Evolutionary conservation across 92 coral and sea anemone species (phyloP), one percentile per base, ranked within the genome.

Genomic region (Epizoanthus stellaris): DNA sequence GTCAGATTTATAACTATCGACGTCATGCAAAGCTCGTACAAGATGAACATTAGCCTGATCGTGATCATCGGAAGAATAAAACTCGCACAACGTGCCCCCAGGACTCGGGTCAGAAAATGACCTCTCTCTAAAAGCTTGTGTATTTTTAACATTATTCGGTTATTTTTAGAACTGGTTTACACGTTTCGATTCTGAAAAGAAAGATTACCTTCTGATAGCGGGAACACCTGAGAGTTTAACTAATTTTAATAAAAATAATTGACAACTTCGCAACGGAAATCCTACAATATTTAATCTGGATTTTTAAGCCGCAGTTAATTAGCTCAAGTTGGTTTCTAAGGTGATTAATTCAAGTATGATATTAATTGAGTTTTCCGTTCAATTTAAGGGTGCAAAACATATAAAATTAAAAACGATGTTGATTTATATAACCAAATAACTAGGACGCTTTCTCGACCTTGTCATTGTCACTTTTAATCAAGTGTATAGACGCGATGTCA

Each of bases 401-500:
- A 4, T 5, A 68, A 38, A 68, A 68, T 4, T 13, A 5, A 38
- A 67, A 67, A 11, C 8, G 45, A 25, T 13, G 47, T 38, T 68
- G 43, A 2, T 64, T 13, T 9, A n/a, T 23, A 62, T 20, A n/a
- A 10, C 59, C 12, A 15, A 54, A 54, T 15, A 54, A 54, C 59
- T 54, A 20, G 10, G 14, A 40, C 6, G 2, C 15, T 38, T 15
- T 12, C 45, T 34, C 19, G 19, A 68, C 49, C 73, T 13, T 38
- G 49, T 43, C 52, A 68, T 34, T n/a, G 9, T 30, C 73, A 68
- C 73, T 15, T 14, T 58, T 13, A 34, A 39, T 76, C 59, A 79
- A 79, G 83, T 79, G 71, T 79, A 40, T 14, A 19, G 71, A 62
- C 70, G 60, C 59, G 65, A 63, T 25, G 49, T 61, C 83, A 64